Conservation (phyloP, 2,797 vertebrate genomes). For the Onychomys leucogaster region DNA sequence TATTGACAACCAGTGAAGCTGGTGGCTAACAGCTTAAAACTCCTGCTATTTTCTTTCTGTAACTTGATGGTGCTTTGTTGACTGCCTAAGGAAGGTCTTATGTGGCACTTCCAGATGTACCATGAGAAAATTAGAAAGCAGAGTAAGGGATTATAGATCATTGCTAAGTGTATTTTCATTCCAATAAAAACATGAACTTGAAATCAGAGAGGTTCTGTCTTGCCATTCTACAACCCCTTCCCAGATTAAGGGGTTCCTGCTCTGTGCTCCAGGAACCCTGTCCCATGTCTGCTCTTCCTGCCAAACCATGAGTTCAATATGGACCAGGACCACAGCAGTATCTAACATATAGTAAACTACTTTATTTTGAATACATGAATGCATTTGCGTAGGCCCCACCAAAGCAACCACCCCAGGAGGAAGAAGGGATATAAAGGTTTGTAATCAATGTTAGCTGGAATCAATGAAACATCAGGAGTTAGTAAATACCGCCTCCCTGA, state of each 20-base stretch:
- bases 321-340: background rate
- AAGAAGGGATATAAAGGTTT: background rate
- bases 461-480: background rate
- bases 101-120: background rate
- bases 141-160: background rate
- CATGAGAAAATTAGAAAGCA: background rate
- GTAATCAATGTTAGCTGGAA: background rate
- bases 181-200: background rate
- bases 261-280: background rate
- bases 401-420: background rate
- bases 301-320: background rate
- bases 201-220: background rate
- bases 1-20: background rate
- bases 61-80: conserved; percentile 16
- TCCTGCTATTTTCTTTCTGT: background rate
- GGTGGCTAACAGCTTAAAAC: background rate
- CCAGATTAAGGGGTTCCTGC: background rate
- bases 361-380: background rate
- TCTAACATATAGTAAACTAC: background rate
- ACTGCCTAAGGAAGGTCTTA: background rate
- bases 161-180: background rate
- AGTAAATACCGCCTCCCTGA: background rate
- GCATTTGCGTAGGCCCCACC: background rate
- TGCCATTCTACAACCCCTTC: background rate
- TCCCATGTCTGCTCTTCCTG: background rate